Conservation (phyloP, 1,140 invertebrate genomes). For the Scaptodrosophila lebanonensis region DNA sequence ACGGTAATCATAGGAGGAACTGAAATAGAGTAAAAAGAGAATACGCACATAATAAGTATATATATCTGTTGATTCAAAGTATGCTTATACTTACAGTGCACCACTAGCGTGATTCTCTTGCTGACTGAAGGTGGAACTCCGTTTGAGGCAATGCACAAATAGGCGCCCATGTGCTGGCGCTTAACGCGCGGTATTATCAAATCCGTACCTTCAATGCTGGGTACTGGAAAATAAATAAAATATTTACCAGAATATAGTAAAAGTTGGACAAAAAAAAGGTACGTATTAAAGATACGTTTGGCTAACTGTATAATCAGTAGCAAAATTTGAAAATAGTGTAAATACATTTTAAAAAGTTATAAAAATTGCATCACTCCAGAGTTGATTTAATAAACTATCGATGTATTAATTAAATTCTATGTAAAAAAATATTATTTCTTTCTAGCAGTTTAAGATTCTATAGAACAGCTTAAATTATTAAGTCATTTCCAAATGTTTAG, state of each 20-base stretch:
- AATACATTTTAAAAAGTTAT: too few species aligned
- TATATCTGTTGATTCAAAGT: too few species aligned
- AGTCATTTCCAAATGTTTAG: too few species aligned
- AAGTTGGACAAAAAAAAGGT: slow-evolving; percentile 5
- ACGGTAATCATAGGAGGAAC: slow-evolving; percentile 90
- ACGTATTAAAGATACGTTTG: not conserved
- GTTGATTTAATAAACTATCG: too few species aligned
- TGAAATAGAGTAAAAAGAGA: slow-evolving; percentile 75
- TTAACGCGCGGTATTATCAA: slow-evolving; percentile 89
- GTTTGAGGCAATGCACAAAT: slow-evolving; percentile 92
- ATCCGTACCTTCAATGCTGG: slow-evolving; percentile 84
- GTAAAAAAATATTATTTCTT: too few species aligned
- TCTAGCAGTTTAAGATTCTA: too few species aligned
- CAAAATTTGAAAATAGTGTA: too few species aligned
- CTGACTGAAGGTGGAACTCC: slow-evolving; percentile 91
- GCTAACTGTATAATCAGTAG: too few species aligned
- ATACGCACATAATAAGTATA: not conserved
- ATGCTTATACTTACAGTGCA: slow-evolving; percentile 85
- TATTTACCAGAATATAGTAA: not conserved
- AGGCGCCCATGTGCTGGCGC: slow-evolving; percentile 91
- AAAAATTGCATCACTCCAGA: too few species aligned
- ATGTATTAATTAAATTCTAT: too few species aligned
- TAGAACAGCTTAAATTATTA: too few species aligned
- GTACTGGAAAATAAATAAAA: slow-evolving; percentile 78
- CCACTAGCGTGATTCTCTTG: slow-evolving; percentile 91